Evolutionary conservation across 2,113 vertebrate species (phyloP), one percentile per base, ranked within the genome.

Genomic region (Shinisaurus crocodilurus): DNA sequence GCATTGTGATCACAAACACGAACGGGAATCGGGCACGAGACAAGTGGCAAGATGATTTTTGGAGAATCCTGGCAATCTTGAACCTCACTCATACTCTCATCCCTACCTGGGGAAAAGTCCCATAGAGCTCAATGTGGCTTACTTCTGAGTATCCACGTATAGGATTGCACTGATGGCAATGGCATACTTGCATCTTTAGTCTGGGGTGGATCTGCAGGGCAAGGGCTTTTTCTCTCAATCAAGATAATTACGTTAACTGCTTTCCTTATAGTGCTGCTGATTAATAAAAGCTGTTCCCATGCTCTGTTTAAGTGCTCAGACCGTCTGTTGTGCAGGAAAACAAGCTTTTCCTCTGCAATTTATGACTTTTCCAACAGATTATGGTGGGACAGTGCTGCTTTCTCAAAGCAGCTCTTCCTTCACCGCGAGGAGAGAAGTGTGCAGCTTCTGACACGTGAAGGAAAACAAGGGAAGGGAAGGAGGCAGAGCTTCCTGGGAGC

Each of bases 241-340:
- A 8, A 95, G 96, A 94, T 97, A 96, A 97, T 97, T 97, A 96
- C 95, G 96, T 96, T 97, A 97, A 97, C 96, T 94, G 94, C 96
- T 96, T 98, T 95, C 96, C 96, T 97, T 96, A 97, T 96, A 96
- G 96, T 95, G 90, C 92, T 96, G 95, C 96, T 96, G 96, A 96
- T 97, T 96, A 97, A 97, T 97, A 97, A 96, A 97, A 97, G 96
- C 69, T 16, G 94, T 93, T 96, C 95, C 93, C 91, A 93, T 88
- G 96, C 95, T 97, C 95, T 94, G 95, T 96, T 96, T 96, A 97
- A 97, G 94, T 88, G 79, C 80, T 74, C 94, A 92, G 95, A 96
- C 97, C 97, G 97, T 98, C 97, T 97, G 96, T 94, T 90, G 93
- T 88, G 86, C 1, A 0, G 92, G 90, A 90, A 96, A 97, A 93